Evolutionary conservation across 2,797 vertebrate genomes (phyloP), one percentile per base, ranked within the genome.

Genomic region (Cynodonichthys magdalenae): DNA sequence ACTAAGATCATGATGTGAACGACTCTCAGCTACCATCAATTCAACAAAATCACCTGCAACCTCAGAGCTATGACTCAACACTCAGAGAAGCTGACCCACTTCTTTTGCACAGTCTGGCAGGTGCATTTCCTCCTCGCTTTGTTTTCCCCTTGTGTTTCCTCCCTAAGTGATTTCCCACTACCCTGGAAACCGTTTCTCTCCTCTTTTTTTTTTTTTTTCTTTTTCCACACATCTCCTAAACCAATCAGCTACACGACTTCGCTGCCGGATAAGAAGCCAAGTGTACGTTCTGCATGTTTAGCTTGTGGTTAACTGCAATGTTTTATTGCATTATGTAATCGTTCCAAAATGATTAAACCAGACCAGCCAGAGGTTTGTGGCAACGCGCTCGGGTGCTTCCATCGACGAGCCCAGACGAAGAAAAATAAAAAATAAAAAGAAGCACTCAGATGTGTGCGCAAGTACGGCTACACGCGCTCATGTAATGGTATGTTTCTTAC

Each of bases 271-370:
- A 29, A 69, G 52, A 82, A 53, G 80, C 84, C 82, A 82, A 84
- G 74, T 67, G 52, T 78, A 66, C 59, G 69, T 69, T 67, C 72
- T 76, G 80, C 75, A 71, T 87, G 87, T 87, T 90, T 77, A 85
- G 79, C 76, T 82, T 84, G 72, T 62, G 81, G 82, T 11, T 83
- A 59, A 81, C 77, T 79, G 81, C 79, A 81, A 85, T 84, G 85
- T 86, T 90, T 90, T 88, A 89, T 83, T 82, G 72, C 79, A 80
- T 90, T 88, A 87, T 89, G 86, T 86, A 87, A 88, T 79, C 61
- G 67, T 48, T 74, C 68, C 51, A 68, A 81, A 87, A 92, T 80
- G 67, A 86, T 83, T 87, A 77, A 87, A 89, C 82, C 86, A 90
- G 84, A 84, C 67, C 62, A 59, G 72, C 46, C 74, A 62, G 72